Evolutionary conservation across 2,888 invertebrate species (phyloP), one percentile per base, ranked within the genome.

Genomic region (Poecilus cupreus): DNA sequence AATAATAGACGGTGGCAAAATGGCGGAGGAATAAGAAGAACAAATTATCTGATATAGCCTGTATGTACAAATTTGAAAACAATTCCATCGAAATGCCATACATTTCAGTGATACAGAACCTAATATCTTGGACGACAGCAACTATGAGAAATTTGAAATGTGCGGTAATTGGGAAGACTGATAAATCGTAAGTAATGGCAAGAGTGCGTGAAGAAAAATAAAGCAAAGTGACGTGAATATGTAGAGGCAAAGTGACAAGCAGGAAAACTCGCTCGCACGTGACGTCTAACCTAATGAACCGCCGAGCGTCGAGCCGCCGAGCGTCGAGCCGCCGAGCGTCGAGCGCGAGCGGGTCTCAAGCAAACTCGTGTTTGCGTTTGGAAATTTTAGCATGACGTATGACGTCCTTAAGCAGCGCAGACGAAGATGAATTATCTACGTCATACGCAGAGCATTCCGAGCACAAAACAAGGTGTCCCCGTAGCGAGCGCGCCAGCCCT

Each of bases 331-430:
- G n/a, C n/a, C n/a, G n/a, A n/a, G n/a, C 51, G 32, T 10, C 32
- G n/a, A 20, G 32, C 32, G 4, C 32, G 20, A 22, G 22, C 24
- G 24, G 11, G 46, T 68, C 68, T 39, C 43, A 49, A 51, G 46
- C 20, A 43, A 70, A 49, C 22, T 57, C 24, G 51, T 79, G 49
- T 80, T 68, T 80, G 72, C 72, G 80, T 68, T 26, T 54, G 75
- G 79, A 79, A 79, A 79, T 79, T 79, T 79, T 81, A 81, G 81
- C 81, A 81, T 81, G 81, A 81, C 81, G 81, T 81, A 81, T 81
- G 81, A 81, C 81, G 81, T 81, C 64, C 75, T 81, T 75, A 81
- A 75, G 81, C 81, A 18, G 26, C 64, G 8, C 46, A 46, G 81
- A 81, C 81, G 81, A 81, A 81, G 81, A 81, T 81, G 81, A 75